Evolutionary conservation across 2,888 invertebrate species (phyloP).

Genomic region (Rotaria sp.): DNA sequence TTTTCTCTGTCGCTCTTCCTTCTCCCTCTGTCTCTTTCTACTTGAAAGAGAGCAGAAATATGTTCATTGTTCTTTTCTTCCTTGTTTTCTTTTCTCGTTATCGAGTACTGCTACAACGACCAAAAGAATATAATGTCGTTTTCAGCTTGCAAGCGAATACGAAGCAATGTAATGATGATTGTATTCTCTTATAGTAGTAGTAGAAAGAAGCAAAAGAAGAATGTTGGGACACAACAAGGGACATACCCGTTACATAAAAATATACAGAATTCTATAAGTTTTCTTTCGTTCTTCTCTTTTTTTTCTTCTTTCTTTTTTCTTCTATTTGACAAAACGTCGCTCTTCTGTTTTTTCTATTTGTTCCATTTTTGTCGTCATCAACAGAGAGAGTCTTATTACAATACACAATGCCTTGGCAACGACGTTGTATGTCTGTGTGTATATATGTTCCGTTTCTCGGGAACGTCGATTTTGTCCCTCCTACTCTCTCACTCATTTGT

Average conservation of each 20-base stretch:
- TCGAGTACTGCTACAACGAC: background rate
- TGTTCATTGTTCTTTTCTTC: slow-evolving; percentile 1
- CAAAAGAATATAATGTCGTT: slow-evolving; percentile 10
- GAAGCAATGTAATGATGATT: background rate
- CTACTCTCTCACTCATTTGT: background rate
- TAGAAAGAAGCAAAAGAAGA: background rate
- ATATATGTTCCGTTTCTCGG: slow-evolving; percentile 1
- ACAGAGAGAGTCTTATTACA: background rate
- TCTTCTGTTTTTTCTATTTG: background rate
- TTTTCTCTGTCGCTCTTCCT: background rate
- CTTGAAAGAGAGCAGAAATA: background rate
- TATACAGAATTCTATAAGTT: background rate
- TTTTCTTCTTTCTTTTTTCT: background rate
- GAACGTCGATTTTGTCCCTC: background rate
- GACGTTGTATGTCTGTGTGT: background rate
- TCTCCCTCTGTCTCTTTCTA: background rate
- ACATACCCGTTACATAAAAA: background rate
- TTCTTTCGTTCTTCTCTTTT: slow-evolving; percentile 10
- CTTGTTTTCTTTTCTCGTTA: background rate
- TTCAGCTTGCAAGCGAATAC: background rate
- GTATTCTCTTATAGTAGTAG: background rate
- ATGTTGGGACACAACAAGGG: background rate
- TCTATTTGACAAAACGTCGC: background rate
- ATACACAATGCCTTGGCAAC: background rate
- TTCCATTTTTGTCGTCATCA: background rate